A percentile compares a stretch with the other conserved stretches of the same genome.
phyloP scores from a whole-genome alignment of 2,888 invertebrate genomes.

The Scaptomyza cyrtandrae region DNA sequence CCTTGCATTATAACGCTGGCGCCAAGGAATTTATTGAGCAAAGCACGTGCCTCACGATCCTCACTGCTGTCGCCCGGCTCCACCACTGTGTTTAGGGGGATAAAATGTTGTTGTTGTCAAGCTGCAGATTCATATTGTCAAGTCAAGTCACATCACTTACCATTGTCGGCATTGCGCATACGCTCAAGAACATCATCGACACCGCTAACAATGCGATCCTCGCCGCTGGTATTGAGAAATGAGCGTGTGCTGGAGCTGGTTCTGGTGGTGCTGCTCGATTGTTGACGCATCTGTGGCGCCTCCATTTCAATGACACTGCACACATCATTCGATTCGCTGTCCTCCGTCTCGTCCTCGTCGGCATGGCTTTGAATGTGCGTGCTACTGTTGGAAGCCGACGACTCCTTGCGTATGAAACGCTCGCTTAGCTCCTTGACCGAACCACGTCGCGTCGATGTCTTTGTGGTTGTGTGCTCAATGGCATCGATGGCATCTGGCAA shows the following conservation, averaged over 20 bases:
- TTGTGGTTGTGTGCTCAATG: constrained; percentile 20
- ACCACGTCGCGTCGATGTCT: constrained; percentile 85
- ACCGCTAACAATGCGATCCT: constrained; percentile 89
- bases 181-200: constrained; percentile 91
- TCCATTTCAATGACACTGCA: constrained; percentile 74
- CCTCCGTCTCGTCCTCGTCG: constrained; percentile 72
- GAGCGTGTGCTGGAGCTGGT: constrained; percentile 85
- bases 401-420: constrained; percentile 89
- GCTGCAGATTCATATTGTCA: no score
- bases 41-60: constrained; percentile 89
- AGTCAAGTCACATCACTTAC: constrained; percentile 82
- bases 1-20: constrained; percentile 92
- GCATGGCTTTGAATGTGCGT: constrained; percentile 45
- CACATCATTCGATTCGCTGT: constrained; percentile 73
- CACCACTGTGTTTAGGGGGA: constrained; percentile 84
- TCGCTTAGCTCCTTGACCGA: constrained; percentile 92
- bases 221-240: constrained; percentile 88
- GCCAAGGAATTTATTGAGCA: constrained; percentile 93
- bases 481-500: constrained; percentile 33
- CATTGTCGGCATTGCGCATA: constrained; percentile 91
- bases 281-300: constrained; percentile 71
- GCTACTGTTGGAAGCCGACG: constrained; percentile 68
- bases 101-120: no score
- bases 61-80: constrained; percentile 88
- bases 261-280: constrained; percentile 67